Percentiles rank a stretch among this genome's conserved stretches.
Evolutionary conservation across 2,888 invertebrate genomes (phyloP).

Genomic region (Euspilapteryx auroguttella): DNA sequence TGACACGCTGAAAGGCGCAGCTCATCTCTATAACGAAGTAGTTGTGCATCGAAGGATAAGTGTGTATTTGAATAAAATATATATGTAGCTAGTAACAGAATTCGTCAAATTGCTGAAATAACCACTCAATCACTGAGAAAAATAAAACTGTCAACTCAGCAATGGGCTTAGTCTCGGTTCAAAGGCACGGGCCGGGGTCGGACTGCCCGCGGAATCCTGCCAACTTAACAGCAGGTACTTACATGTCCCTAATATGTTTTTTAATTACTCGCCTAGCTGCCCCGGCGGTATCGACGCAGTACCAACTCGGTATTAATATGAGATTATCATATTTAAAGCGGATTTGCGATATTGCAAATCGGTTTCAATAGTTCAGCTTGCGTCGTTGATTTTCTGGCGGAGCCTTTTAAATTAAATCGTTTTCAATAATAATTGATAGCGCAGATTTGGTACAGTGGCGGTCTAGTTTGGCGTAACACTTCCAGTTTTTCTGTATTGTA

Average conservation of each 20-base stretch:
- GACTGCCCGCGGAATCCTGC: too few relatives aligned
- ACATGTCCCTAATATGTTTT: constrained; percentile 29
- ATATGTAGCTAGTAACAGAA: too few relatives aligned
- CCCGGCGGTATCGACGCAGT: constrained; percentile 1
- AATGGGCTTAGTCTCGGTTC: constrained; percentile 2
- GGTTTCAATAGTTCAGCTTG: constrained; percentile 20
- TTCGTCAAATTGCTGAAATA: background rate
- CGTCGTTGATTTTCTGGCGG: constrained; percentile 14
- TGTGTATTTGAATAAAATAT: too few relatives aligned
- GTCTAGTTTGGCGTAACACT: too few relatives aligned
- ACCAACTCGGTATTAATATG: constrained; percentile 9
- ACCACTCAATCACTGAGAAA: constrained; percentile 2
- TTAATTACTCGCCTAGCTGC: constrained; percentile 25
- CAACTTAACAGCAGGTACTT: too few relatives aligned
- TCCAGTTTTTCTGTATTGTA: too few relatives aligned
- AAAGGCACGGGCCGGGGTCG: background rate
- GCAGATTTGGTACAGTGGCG: too few relatives aligned
- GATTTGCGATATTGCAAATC: constrained; percentile 23
- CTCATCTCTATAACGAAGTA: too few relatives aligned
- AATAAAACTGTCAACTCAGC: background rate
- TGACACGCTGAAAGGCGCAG: too few relatives aligned
- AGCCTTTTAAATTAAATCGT: too few relatives aligned
- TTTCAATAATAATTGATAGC: too few relatives aligned
- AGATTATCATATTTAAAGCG: constrained; percentile 24
- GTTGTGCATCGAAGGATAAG: too few relatives aligned